phyloP scores from a whole-genome alignment of 2,888 invertebrate species.

The Agonopterix arenella region DNA sequence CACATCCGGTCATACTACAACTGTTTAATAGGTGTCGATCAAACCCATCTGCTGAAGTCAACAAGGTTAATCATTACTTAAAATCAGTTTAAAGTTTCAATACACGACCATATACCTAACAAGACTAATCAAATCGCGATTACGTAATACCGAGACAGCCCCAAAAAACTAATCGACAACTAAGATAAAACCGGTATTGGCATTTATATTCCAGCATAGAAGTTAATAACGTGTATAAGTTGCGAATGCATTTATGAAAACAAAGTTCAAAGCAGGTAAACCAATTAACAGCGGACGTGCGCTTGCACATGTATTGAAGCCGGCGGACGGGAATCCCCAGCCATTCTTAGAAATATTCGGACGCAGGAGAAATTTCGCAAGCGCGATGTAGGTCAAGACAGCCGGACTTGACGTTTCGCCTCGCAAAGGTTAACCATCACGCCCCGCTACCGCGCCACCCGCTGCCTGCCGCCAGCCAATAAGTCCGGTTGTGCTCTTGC shows the following conservation, averaged over 20 bases:
- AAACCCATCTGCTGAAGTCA: conserved; percentile 58
- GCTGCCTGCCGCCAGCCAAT: conserved; percentile 27
- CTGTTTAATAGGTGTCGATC: conserved; percentile 63
- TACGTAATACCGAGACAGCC: background rate
- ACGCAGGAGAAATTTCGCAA: conserved; percentile 72
- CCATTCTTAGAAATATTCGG: conserved; percentile 55
- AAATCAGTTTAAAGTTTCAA: conserved; percentile 37
- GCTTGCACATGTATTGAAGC: conserved; percentile 21
- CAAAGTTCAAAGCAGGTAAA: conserved; percentile 27
- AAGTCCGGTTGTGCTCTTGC: conserved; percentile 64
- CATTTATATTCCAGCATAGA: conserved; percentile 7
- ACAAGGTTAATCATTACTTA: conserved; percentile 46
- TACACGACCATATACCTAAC: conserved; percentile 5
- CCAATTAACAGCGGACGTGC: conserved; percentile 6
- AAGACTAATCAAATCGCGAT: no score
- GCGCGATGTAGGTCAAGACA: conserved; percentile 69
- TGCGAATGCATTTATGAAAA: background rate
- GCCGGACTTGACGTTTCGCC: conserved; percentile 71
- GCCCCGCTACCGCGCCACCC: conserved; percentile 34
- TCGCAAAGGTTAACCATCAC: conserved; percentile 64
- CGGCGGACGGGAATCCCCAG: conserved; percentile 49
- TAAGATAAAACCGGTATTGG: no score
- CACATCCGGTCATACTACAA: conserved; percentile 59
- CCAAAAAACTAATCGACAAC: background rate
- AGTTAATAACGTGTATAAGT: conserved; percentile 8